phyloP scores from a whole-genome alignment of 2,888 invertebrate genomes.

The Dorcus hopei region DNA sequence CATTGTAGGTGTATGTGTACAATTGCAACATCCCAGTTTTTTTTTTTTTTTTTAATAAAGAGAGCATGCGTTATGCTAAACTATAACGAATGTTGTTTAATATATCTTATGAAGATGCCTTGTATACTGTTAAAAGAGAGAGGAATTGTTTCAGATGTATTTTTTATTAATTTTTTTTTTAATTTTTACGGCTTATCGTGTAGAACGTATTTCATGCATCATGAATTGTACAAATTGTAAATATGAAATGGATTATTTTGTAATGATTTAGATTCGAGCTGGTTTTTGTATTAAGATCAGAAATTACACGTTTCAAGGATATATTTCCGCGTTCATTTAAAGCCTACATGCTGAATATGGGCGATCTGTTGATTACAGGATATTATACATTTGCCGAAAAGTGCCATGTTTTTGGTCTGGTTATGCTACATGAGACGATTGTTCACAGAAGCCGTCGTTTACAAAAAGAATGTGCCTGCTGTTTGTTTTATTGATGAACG shows the following conservation, averaged over 20 bases:
- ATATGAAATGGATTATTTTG: constrained; percentile 25
- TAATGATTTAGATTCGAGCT: constrained; percentile 11
- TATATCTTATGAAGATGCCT: background rate
- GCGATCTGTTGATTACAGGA: constrained; percentile 8
- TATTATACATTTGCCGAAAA: constrained; percentile 15
- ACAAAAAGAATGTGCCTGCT: background rate
- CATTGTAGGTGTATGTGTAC: no score
- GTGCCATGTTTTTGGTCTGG: constrained; percentile 12
- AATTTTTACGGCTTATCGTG: background rate
- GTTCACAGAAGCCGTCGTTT: background rate
- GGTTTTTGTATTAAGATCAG: background rate
- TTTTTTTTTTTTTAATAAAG: no score
- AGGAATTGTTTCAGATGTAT: background rate
- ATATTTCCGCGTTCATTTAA: background rate
- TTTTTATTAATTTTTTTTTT: background rate
- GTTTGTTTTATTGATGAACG: background rate
- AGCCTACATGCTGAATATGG: constrained; percentile 8
- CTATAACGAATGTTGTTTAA: background rate
- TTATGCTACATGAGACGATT: background rate
- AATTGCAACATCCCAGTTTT: no score
- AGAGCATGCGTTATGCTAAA: background rate
- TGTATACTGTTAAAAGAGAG: background rate
- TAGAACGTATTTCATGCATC: constrained; percentile 22
- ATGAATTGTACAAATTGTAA: constrained; percentile 32
- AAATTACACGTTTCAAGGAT: background rate